phyloP scores from a whole-genome alignment of 1,140 invertebrate species.

The Drosophila nebulosa region DNA sequence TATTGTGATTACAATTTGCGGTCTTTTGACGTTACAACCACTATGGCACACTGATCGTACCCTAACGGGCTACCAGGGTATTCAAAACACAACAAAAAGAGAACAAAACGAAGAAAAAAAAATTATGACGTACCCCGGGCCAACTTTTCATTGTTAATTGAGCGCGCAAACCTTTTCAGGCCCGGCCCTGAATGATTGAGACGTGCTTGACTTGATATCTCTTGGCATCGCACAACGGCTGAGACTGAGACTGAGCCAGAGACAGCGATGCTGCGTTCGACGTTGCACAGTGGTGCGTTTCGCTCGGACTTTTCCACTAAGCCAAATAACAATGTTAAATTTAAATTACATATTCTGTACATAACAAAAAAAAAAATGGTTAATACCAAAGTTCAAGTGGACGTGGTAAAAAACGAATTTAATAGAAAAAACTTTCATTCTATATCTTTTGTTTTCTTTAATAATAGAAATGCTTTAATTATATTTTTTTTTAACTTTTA shows the following conservation, averaged over 20 bases:
- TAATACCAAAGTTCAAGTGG: too few relatives aligned
- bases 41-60: background rate
- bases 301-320: too few relatives aligned
- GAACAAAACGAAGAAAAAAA: constrained; percentile 38
- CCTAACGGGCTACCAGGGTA: background rate
- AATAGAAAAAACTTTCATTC: too few relatives aligned
- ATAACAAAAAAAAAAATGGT: too few relatives aligned
- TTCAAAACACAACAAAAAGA: background rate
- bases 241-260: constrained; percentile 11
- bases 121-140: constrained; percentile 70
- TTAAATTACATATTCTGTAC: too few relatives aligned
- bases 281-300: too few relatives aligned
- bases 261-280: constrained; percentile 20
- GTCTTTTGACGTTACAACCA: background rate
- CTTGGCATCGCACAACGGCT: constrained; percentile 43
- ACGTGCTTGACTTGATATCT: constrained; percentile 72
- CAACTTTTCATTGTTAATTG: constrained; percentile 76
- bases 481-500: too few relatives aligned
- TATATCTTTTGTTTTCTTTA: too few relatives aligned
- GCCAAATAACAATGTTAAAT: too few relatives aligned
- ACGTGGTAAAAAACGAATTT: too few relatives aligned
- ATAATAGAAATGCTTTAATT: too few relatives aligned
- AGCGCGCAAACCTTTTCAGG: constrained; percentile 48
- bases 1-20: background rate
- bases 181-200: constrained; percentile 61